Percentiles rank a stretch among this genome's conserved stretches.
phyloP scores from a whole-genome alignment of 2,888 invertebrate species.

The Dryobota labecula region DNA sequence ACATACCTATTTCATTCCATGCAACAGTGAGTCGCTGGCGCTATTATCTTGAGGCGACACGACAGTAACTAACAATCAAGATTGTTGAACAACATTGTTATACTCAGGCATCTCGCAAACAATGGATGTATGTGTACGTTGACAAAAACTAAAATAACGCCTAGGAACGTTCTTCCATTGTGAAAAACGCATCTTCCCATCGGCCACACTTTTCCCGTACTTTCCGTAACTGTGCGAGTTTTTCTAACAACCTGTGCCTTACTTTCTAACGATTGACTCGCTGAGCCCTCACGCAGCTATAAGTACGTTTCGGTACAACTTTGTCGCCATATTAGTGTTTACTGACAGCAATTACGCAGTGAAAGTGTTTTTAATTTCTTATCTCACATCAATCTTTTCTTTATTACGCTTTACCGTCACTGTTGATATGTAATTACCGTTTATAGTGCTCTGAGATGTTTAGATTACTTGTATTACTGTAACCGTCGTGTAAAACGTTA shows the following conservation, averaged over 20 bases:
- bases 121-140: slow-evolving; percentile 61
- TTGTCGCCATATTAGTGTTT: slow-evolving; percentile 78
- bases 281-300: slow-evolving; percentile 48
- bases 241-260: slow-evolving; percentile 69
- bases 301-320: slow-evolving; percentile 61
- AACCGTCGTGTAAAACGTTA: slow-evolving; percentile 53
- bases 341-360: slow-evolving; percentile 80
- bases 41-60: slow-evolving; percentile 53
- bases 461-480: slow-evolving; percentile 53
- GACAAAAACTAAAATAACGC: slow-evolving; percentile 66
- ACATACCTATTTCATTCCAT: slow-evolving; percentile 21
- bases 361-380: slow-evolving; percentile 82
- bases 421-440: slow-evolving; percentile 58
- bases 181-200: slow-evolving; percentile 70
- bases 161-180: slow-evolving; percentile 48
- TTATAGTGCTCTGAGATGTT: slow-evolving; percentile 35
- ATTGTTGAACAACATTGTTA: slow-evolving; percentile 64
- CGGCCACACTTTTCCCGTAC: slow-evolving; percentile 71
- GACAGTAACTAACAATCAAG: slow-evolving; percentile 57
- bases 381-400: slow-evolving; percentile 77
- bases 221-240: slow-evolving; percentile 74
- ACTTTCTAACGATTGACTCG: slow-evolving; percentile 71
- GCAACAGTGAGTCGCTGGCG: slow-evolving; percentile 26
- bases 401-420: slow-evolving; percentile 57
- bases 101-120: slow-evolving; percentile 61